Base-by-base conservation (phyloP, 92 coral and sea anemone genomes). In the Muricea muricata region DNA sequence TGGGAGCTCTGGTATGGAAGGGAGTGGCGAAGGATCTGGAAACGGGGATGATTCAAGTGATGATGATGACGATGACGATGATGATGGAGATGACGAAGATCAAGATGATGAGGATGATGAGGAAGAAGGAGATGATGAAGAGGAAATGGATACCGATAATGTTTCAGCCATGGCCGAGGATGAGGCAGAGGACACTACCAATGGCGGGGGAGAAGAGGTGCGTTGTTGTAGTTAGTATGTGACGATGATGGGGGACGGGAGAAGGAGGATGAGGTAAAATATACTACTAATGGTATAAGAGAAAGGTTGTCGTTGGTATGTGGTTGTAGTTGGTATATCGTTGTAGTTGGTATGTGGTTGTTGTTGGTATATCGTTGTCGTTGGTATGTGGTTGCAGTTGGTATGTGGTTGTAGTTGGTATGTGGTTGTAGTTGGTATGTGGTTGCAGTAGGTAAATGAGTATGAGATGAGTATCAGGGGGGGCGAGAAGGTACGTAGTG, bases 31-130 rank as follows among this genome's bases (percentile, higher is more conserved):
- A 24, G 99, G 97, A 37, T 95, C 93, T 67, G 99, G 99, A 15
- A 97, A 97, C 88, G 99, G 99, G 12, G 99, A 97, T 82, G 99
- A 96, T 50, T 97, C 94, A 18, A 95, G 92, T 10, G 97, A 93
- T 42, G 97, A 91, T 73, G 97, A 94, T 58, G 87, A 90, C 40
- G 87, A 90, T 20, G 97, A 90, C 23, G 92, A 88, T 12, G 97
- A 92, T 14, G 93, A 97, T 7, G 96, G 90, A 13, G 96, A 94
- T 4, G 97, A 93, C 7, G 93, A 95, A 2, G 91, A 90, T n/a
- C 84, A 90, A 11, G 91, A 90, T 15, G 73, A 73, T 9, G 83
- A 41, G 0, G 63, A 34, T 0, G 85, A 46, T 2, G 50, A 39
- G 20, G 84, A 87, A 1, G 92, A 89, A 33, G 77, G 66, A 40